Conservation (phyloP, 2,888 invertebrate species). For the Cephus rjabovi region DNA sequence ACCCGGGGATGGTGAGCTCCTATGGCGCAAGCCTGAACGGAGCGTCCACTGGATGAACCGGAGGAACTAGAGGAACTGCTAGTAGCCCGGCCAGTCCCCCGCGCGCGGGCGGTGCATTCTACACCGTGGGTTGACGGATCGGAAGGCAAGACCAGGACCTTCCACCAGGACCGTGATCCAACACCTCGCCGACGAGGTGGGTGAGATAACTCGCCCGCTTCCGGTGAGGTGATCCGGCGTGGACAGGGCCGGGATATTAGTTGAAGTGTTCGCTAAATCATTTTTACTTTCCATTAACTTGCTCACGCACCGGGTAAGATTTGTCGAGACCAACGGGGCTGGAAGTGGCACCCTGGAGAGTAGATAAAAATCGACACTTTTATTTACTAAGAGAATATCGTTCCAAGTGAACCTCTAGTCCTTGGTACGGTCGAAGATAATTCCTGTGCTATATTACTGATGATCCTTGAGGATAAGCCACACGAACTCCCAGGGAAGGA, state of each 20-base stretch:
- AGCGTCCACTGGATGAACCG: constrained; percentile 52
- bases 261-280: background rate
- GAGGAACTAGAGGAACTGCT: constrained; percentile 52
- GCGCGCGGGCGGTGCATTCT: constrained; percentile 62
- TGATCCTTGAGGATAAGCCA: background rate
- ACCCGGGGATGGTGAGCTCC: constrained; percentile 62
- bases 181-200: constrained; percentile 35
- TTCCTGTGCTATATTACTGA: background rate
- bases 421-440: background rate
- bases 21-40: constrained; percentile 62
- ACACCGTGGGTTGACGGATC: constrained; percentile 27
- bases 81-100: constrained; percentile 64
- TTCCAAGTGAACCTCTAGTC: background rate
- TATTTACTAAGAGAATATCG: background rate
- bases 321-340: background rate
- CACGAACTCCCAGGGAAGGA: background rate
- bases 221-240: constrained; percentile 23
- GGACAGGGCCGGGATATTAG: background rate
- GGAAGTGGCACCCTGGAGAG: background rate
- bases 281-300: background rate
- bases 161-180: constrained; percentile 11
- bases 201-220: constrained; percentile 29
- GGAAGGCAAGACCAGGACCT: constrained; percentile 24
- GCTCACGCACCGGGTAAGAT: background rate
- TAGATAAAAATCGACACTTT: background rate